Conservation (phyloP, 2,888 invertebrate genomes). For the Coleophora deauratella region DNA sequence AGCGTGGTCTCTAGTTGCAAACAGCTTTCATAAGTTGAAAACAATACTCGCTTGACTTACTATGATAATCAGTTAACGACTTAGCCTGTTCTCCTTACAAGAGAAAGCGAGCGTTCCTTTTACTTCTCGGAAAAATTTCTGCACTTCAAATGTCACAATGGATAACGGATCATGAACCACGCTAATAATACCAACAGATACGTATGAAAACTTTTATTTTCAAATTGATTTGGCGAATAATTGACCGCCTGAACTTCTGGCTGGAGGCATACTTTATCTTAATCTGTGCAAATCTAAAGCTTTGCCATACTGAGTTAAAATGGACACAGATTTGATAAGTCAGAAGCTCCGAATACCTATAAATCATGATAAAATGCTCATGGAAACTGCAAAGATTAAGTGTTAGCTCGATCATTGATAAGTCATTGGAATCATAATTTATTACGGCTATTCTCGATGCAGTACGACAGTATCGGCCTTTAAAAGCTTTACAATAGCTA, state of each 20-base stretch:
- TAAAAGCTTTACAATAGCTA: conserved; percentile 16
- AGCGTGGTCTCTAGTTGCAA: neutral
- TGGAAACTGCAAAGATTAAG: too few relatives aligned
- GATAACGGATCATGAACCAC: conserved; percentile 46
- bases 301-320: too few relatives aligned
- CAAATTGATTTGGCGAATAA: conserved; percentile 13
- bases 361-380: too few relatives aligned
- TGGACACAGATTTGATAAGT: too few relatives aligned
- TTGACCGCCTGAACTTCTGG: too few relatives aligned
- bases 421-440: too few relatives aligned
- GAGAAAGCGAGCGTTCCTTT: conserved; percentile 57
- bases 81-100: conserved; percentile 55
- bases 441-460: too few relatives aligned
- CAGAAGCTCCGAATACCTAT: too few relatives aligned
- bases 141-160: conserved; percentile 62
- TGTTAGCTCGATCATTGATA: too few relatives aligned
- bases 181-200: conserved; percentile 46
- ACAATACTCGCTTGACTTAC: conserved; percentile 56
- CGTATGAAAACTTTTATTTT: conserved; percentile 51
- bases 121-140: conserved; percentile 64
- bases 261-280: too few relatives aligned
- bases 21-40: conserved; percentile 50
- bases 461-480: conserved; percentile 6
- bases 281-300: too few relatives aligned
- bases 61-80: conserved; percentile 63